Evolutionary conservation across 2,797 vertebrate species (phyloP).

Genomic region (Lacerta bilineata): DNA sequence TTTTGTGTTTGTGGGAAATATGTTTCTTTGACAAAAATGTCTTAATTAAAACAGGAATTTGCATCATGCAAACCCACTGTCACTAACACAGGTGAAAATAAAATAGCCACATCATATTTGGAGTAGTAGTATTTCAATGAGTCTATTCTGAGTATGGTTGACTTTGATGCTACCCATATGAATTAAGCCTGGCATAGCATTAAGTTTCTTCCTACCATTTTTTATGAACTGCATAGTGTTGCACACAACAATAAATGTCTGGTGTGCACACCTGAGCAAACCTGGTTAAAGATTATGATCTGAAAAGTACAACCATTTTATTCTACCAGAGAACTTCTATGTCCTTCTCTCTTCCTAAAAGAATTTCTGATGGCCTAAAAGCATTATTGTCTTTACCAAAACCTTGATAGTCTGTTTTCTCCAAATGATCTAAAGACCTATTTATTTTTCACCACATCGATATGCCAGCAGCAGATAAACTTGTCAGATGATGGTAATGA

Average conservation of each 20-base stretch:
- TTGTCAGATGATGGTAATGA: neutral
- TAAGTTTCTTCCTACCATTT: constrained; percentile 1
- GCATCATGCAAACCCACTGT: neutral
- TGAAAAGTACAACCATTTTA: constrained; percentile 10
- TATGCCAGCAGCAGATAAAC: neutral
- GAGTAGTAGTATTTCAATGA: too few species aligned
- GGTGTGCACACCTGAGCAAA: neutral
- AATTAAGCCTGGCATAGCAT: neutral
- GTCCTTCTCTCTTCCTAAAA: neutral
- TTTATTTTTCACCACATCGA: neutral
- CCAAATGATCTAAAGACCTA: neutral
- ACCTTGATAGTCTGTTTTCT: neutral
- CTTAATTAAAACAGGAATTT: neutral
- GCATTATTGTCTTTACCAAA: constrained; percentile 3
- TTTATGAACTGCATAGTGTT: constrained; percentile 18
- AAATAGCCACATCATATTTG: too few species aligned
- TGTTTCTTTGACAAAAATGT: neutral
- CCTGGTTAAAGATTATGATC: constrained; percentile 10
- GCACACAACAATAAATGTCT: neutral
- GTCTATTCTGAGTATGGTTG: too few species aligned
- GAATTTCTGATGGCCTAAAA: neutral
- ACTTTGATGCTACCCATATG: neutral
- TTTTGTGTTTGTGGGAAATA: neutral
- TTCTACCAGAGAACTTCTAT: neutral
- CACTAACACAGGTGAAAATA: neutral